Evolutionary conservation across 2,113 vertebrate species (phyloP).

Genomic region (Dicrurus megarhynchus): DNA sequence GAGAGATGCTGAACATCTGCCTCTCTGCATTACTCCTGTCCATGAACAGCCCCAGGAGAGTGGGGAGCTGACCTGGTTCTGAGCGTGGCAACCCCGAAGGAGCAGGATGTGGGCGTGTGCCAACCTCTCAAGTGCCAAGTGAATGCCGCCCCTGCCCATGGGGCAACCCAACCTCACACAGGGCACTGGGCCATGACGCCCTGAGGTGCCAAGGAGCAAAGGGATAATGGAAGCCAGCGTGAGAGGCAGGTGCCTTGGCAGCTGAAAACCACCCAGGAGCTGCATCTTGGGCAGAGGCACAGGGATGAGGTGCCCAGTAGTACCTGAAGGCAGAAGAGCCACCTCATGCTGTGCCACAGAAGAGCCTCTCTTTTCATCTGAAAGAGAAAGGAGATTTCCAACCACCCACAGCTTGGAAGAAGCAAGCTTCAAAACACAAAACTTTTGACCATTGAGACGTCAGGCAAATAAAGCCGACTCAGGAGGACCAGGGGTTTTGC

Average conservation of each 20-base stretch:
- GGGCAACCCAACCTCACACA: not conserved
- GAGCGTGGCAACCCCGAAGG: accelerated
- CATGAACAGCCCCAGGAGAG: not conserved
- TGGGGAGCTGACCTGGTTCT: not conserved
- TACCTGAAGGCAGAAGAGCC: not conserved
- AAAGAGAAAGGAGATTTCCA: not conserved
- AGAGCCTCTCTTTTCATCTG: not conserved
- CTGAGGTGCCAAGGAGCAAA: not conserved
- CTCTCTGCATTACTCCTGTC: not conserved
- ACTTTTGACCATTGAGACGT: not conserved
- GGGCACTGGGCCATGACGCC: accelerated
- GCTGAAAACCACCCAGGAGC: not conserved
- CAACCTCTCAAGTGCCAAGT: not conserved
- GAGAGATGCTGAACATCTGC: not conserved
- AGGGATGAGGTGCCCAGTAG: not conserved
- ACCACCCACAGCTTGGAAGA: not conserved
- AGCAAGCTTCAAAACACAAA: not conserved
- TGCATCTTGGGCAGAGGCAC: not conserved
- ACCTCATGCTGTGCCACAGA: not conserved
- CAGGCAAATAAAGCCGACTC: accelerated
- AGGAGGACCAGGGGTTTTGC: not conserved
- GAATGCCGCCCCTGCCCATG: accelerated
- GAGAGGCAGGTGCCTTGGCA: not conserved
- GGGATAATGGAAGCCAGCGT: accelerated
- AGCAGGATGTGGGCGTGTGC: not conserved